phyloP scores from a whole-genome alignment of 1,140 invertebrate species.

The Limonius californicus region DNA sequence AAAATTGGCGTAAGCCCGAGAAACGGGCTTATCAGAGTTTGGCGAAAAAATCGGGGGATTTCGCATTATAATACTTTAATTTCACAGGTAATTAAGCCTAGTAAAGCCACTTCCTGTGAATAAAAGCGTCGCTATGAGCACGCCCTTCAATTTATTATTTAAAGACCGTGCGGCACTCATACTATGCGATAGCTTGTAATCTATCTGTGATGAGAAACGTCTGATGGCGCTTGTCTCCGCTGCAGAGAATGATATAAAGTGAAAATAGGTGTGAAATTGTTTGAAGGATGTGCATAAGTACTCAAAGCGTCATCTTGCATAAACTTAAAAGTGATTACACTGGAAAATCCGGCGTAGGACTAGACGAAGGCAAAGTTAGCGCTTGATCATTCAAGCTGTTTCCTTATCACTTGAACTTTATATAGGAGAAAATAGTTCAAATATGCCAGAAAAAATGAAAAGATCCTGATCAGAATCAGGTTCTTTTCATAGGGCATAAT shows the following conservation, averaged over 20 bases:
- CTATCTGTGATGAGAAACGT: background rate
- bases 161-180: background rate
- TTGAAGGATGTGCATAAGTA: constrained; percentile 13
- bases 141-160: constrained; percentile 10
- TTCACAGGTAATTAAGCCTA: constrained; percentile 7
- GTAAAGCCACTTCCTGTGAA: background rate
- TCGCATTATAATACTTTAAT: background rate
- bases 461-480: too few species aligned
- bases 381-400: too few species aligned
- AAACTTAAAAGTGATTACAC: constrained; percentile 6
- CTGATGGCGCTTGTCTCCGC: constrained; percentile 1
- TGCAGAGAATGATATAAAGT: constrained; percentile 12
- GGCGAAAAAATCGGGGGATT: background rate
- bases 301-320: constrained; percentile 12
- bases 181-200: background rate
- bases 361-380: too few species aligned
- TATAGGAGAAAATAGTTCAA: too few species aligned
- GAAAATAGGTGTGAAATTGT: constrained; percentile 15
- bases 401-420: too few species aligned
- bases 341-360: background rate
- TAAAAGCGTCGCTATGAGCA: background rate
- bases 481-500: too few species aligned
- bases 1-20: background rate
- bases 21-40: background rate
- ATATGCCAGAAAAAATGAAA: too few species aligned